Percentiles rank a stretch among this genome's conserved stretches.
Conservation (phyloP, 2,888 invertebrate genomes). For the Embidobia sp. region DNA sequence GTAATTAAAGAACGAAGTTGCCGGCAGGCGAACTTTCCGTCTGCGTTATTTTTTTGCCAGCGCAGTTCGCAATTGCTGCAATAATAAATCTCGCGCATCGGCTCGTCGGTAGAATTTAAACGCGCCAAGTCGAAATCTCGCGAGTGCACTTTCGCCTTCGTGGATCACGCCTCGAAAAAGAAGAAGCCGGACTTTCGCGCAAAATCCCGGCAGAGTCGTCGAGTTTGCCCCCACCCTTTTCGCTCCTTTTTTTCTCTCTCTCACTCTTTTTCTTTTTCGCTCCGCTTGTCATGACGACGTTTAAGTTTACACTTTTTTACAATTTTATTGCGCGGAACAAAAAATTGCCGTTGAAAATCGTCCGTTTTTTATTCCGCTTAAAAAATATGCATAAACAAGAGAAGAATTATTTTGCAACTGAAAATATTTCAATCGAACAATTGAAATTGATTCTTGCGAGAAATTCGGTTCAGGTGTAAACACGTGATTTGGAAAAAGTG, state of each 20-base stretch:
- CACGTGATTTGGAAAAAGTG: too few species aligned
- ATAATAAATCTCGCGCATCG: conserved; percentile 62
- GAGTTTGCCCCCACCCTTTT: conserved; percentile 39
- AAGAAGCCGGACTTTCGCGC: conserved; percentile 57
- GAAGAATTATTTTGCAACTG: background rate
- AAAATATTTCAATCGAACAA: too few species aligned
- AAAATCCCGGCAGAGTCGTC: conserved; percentile 67
- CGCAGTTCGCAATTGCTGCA: conserved; percentile 49
- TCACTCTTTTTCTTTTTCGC: conserved; percentile 1
- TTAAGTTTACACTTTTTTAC: conserved; percentile 46
- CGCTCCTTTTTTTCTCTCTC: conserved; percentile 6
- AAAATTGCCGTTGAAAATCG: too few species aligned
- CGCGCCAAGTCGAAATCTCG: conserved; percentile 64
- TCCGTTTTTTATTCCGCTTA: conserved; percentile 1
- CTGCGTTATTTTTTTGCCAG: conserved; percentile 28
- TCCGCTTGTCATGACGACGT: conserved; percentile 54
- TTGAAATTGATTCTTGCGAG: too few species aligned
- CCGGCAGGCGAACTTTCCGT: conserved; percentile 36
- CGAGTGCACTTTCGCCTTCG: conserved; percentile 62
- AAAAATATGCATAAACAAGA: too few species aligned
- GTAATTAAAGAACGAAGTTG: conserved; percentile 52
- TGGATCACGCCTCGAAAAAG: conserved; percentile 57
- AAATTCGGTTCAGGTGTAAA: too few species aligned
- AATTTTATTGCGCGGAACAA: conserved; percentile 17
- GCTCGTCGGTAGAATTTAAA: conserved; percentile 59